phyloP scores from a whole-genome alignment of 2,113 vertebrate genomes.

The Sciurus niger region DNA sequence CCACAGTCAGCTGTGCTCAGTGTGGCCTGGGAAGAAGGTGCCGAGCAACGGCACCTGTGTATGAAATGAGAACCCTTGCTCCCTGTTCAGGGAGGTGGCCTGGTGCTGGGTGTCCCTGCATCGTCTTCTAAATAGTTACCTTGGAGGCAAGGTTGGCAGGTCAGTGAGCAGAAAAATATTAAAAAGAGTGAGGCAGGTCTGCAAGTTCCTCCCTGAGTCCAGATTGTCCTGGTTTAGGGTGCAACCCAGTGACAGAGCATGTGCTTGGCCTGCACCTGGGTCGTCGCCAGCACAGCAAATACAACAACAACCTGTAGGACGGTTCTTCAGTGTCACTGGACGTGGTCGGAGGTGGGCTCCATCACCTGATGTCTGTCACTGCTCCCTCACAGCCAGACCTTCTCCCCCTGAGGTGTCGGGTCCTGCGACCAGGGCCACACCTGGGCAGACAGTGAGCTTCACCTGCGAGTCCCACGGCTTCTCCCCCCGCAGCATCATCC shows the following conservation, averaged over 20 bases:
- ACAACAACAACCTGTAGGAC: too few species aligned
- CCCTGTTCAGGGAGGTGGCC: rapidly evolving
- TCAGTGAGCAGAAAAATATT: too few species aligned
- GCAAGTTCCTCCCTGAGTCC: not conserved
- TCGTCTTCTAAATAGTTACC: not conserved
- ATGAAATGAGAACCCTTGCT: too few species aligned
- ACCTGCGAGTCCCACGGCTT: conserved; percentile 67
- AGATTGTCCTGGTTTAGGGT: not conserved
- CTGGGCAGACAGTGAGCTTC: not conserved
- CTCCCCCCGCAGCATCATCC: not conserved
- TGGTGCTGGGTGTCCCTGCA: not conserved
- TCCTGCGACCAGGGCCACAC: rapidly evolving
- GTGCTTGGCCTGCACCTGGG: not conserved
- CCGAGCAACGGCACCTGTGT: too few species aligned
- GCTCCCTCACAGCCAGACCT: conserved; percentile 26
- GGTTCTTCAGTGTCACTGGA: too few species aligned
- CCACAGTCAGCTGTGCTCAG: not conserved
- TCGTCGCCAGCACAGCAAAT: not conserved
- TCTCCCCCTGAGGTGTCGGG: rapidly evolving
- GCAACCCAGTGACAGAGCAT: too few species aligned
- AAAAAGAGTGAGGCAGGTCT: not conserved
- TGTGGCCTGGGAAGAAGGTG: rapidly evolving
- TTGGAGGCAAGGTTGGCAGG: not conserved
- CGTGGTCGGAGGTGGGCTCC: rapidly evolving
- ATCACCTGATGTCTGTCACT: too few species aligned